Evolutionary conservation across 2,797 vertebrate genomes (phyloP), one percentile per base, ranked within the genome.

Genomic region (Diglossa cyanea): DNA sequence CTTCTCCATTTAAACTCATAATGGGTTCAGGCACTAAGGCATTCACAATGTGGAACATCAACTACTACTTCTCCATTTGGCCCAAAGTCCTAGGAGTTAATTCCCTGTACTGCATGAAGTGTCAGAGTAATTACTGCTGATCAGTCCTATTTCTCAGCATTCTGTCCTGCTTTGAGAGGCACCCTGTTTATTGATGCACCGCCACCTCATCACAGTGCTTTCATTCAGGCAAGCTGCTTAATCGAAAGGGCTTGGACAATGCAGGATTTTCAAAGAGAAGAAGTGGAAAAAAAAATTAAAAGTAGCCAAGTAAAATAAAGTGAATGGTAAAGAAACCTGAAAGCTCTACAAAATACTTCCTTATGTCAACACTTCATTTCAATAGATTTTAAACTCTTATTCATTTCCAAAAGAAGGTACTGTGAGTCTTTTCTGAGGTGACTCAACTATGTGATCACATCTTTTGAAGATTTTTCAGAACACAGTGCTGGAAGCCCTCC

Each of bases 21-120:
- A 98, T 97, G 96, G 97, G 89, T 96, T 97, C 96, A 96, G 93
- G 96, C 97, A 97, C 94, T 93, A 97, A 98, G 93, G 97, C 96
- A 97, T 98, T 98, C 90, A 97, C 96, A 90, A 74, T 92, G 75
- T 96, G 93, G 97, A 96, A 96, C 97, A 97, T 97, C 97, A 97
- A 83, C 97, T 96, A 91, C 96, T 96, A 95, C 92, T 97, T 95
- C 95, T 88, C 83, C 82, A 93, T 97, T 97, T 63, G 60, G 91
- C 90, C 97, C 96, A 91, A 97, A 98, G 97, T 98, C 97, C 96
- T 97, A 93, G 97, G 95, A 98, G 96, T 97, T 97, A 97, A 98
- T 98, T 97, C 98, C 92, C 92, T 96, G 96, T 97, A 92, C 96
- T 97, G 97, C 97, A 96, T 97, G 97, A 98, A 97, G 97, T 97